phyloP scores from a whole-genome alignment of 92 coral and sea anemone species.

The Galaxea fascicularis region DNA sequence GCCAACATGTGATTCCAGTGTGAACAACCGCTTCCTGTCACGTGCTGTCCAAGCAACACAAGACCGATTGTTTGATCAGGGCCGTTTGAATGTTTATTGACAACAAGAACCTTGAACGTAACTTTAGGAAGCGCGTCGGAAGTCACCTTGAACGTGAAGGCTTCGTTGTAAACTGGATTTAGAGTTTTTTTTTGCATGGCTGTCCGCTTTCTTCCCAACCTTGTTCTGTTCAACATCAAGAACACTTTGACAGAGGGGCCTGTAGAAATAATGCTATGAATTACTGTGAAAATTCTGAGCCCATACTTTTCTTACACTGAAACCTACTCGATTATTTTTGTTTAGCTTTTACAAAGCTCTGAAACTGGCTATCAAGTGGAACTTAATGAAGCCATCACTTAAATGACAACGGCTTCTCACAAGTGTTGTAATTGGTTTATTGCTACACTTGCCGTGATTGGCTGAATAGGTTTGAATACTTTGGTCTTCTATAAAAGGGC shows the following conservation, averaged over 20 bases:
- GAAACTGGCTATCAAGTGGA: too few species aligned
- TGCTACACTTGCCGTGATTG: neutral
- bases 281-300: neutral
- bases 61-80: constrained; percentile 93
- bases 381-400: too few species aligned
- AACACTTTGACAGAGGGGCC: constrained; percentile 92
- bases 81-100: constrained; percentile 94
- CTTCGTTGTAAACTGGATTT: constrained; percentile 99
- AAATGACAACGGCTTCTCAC: too few species aligned
- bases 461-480: neutral
- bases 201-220: constrained; percentile 92
- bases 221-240: constrained; percentile 83
- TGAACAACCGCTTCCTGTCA: constrained; percentile 88
- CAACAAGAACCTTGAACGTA: constrained; percentile 83
- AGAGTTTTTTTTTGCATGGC: constrained; percentile 91
- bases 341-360: neutral
- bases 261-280: neutral
- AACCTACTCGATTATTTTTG: too few species aligned
- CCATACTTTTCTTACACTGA: too few species aligned
- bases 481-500: too few species aligned
- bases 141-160: constrained; percentile 97
- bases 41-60: constrained; percentile 89
- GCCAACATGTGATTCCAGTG: constrained; percentile 99
- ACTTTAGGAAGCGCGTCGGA: constrained; percentile 84
- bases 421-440: neutral